Conservation (phyloP, 2,113 vertebrate genomes). For the Scomber scombrus region DNA sequence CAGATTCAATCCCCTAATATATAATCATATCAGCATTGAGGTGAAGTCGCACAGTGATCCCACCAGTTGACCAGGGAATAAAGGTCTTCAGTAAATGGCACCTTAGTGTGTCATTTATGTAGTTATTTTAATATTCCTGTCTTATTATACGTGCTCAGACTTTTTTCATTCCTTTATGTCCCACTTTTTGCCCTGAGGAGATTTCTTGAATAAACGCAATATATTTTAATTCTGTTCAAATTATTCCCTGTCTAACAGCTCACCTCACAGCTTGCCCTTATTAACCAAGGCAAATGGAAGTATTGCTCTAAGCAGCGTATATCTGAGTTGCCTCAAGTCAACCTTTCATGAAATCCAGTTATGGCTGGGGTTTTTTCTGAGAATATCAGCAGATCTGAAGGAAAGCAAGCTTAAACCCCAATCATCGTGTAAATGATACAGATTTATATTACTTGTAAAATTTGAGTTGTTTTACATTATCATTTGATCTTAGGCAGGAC, state of each 20-base stretch:
- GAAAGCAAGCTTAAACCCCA: constrained; percentile 50
- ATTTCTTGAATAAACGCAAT: constrained; percentile 69
- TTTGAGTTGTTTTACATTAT: background rate
- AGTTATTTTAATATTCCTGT: constrained; percentile 72
- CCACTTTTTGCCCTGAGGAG: constrained; percentile 61
- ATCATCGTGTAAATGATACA: constrained; percentile 39
- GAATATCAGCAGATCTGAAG: constrained; percentile 44
- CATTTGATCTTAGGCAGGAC: background rate
- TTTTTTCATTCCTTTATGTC: constrained; percentile 52
- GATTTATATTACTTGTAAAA: background rate
- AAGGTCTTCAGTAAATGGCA: constrained; percentile 58
- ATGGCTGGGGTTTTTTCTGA: constrained; percentile 24
- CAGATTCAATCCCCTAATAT: constrained; percentile 12
- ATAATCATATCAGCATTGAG: constrained; percentile 18
- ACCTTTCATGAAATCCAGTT: constrained; percentile 47
- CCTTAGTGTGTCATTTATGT: constrained; percentile 60
- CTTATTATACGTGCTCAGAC: constrained; percentile 60
- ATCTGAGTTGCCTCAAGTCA: constrained; percentile 64
- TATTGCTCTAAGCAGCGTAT: constrained; percentile 58
- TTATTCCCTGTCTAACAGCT: constrained; percentile 70
- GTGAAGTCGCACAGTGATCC: constrained; percentile 1
- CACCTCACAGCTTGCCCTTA: constrained; percentile 76
- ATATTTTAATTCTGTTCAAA: constrained; percentile 72
- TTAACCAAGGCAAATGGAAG: constrained; percentile 72
- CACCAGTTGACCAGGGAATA: constrained; percentile 34